Conservation (phyloP, 2,113 vertebrate species). For the Indicator indicator region DNA sequence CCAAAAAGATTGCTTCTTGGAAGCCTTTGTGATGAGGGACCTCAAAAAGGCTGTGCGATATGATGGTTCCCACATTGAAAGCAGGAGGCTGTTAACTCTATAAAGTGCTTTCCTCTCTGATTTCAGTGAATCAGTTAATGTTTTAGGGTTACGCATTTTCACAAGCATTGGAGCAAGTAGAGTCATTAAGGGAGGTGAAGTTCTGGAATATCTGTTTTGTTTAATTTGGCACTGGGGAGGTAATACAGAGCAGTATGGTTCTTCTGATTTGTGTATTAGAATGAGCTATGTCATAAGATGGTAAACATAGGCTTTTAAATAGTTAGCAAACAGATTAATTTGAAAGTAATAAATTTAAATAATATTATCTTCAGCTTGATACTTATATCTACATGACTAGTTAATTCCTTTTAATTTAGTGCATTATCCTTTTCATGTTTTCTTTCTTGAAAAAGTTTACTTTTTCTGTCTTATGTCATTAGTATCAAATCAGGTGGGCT, state of each 20-base stretch:
- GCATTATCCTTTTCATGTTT: not conserved
- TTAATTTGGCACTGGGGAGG: not conserved
- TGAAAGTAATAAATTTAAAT: not conserved
- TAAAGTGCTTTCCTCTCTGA: not conserved
- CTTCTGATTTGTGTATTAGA: not conserved
- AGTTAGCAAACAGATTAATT: not conserved
- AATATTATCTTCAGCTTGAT: not conserved
- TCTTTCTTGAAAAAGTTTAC: not conserved
- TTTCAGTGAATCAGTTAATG: not conserved
- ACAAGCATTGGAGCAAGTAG: not conserved
- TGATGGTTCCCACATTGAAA: not conserved
- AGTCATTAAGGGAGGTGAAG: not conserved
- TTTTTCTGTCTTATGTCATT: not conserved
- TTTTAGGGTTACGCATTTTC: not conserved
- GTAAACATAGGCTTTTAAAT: not conserved
- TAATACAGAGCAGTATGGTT: not conserved
- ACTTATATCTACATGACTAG: not conserved
- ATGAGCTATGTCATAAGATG: not conserved
- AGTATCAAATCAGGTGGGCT: not conserved
- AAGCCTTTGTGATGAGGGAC: not conserved
- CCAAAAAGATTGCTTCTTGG: not conserved
- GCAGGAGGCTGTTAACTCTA: not conserved
- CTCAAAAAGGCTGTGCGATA: not conserved
- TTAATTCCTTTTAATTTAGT: not conserved
- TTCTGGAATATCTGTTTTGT: not conserved